Evolutionary conservation across 2,888 invertebrate species (phyloP).

Genomic region (Microctonus brassicae): DNA sequence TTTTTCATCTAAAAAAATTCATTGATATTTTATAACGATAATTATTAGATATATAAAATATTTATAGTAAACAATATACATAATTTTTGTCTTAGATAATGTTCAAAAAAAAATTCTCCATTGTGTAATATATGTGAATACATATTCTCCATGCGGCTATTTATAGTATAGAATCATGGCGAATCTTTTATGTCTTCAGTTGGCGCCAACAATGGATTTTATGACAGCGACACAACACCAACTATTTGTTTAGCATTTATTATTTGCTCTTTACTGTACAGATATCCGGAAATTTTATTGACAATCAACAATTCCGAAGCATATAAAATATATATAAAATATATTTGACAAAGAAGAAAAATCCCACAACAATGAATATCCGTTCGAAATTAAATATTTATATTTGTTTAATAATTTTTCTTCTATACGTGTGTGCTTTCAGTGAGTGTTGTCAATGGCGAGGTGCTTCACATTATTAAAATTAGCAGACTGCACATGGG

Average conservation of each 20-base stretch:
- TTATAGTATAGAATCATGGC: background rate
- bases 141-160: background rate
- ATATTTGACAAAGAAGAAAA: background rate
- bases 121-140: background rate
- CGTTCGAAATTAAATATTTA: background rate
- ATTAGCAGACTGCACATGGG: conserved; percentile 94
- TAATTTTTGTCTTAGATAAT: background rate
- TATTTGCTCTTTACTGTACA: background rate
- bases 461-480: conserved; percentile 86
- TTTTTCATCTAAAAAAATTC: too few relatives aligned
- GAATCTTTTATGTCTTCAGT: background rate
- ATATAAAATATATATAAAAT: background rate
- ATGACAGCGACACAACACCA: background rate
- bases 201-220: background rate
- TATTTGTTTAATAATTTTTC: background rate
- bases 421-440: conserved; percentile 60
- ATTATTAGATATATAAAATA: too few relatives aligned
- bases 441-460: conserved; percentile 92
- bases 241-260: background rate
- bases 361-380: background rate
- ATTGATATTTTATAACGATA: too few relatives aligned
- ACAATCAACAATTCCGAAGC: background rate
- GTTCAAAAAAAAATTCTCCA: background rate
- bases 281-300: background rate
- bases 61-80: too few relatives aligned